These are phyloP conservation scores for Chauna torquata DNA, from an alignment of 2,113 vertebrate species.

Conservation along the genomic window DNA sequence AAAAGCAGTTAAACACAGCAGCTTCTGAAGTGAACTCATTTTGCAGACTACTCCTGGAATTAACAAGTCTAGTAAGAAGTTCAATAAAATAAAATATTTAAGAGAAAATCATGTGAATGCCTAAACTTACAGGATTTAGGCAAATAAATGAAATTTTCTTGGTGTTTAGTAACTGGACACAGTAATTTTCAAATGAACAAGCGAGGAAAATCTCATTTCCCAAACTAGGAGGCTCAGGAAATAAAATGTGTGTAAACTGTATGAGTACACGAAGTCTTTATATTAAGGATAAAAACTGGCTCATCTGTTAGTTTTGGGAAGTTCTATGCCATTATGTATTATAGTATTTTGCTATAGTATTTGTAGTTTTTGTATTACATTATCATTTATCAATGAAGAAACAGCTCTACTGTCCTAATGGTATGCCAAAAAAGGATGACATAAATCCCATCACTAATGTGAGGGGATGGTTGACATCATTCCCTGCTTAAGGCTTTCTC, in stretches of 20 bases:
- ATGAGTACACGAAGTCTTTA: not conserved
- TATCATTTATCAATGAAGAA: not conserved
- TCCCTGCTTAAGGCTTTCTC: not conserved
- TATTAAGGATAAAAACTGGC: not conserved
- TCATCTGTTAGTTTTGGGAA: not conserved
- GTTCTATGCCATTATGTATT: not conserved
- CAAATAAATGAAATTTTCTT: not conserved
- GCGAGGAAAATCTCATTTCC: not conserved
- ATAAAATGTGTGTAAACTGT: not conserved
- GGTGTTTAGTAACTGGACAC: not conserved
- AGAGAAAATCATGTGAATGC: not conserved
- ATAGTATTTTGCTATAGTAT: not conserved
- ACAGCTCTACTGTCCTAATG: not conserved
- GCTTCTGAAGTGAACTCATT: not conserved
- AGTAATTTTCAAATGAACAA: not conserved
- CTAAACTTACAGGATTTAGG: not conserved
- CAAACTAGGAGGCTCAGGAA: not conserved
- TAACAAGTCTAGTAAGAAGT: not conserved
- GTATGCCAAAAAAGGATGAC: not conserved
- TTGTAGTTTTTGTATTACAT: not conserved
- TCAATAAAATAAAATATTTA: not conserved
- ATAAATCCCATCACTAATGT: not conserved
- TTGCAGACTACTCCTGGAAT: not conserved
- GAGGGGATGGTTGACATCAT: not conserved
- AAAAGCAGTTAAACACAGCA: not conserved